Evolutionary conservation across 1,140 invertebrate species (phyloP).

Genomic region (Amyelois transitella): DNA sequence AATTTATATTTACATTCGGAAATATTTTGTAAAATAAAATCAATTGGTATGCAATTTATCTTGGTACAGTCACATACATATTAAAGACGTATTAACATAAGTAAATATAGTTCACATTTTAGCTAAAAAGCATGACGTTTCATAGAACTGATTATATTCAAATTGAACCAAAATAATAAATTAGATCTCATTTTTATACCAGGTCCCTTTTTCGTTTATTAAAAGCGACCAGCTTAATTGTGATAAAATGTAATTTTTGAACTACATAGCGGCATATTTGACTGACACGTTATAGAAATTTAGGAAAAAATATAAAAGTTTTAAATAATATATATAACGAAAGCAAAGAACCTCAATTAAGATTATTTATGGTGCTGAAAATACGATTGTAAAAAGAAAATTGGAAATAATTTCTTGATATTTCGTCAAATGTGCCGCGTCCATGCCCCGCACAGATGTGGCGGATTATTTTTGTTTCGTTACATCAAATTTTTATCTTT

Average conservation of each 20-base stretch:
- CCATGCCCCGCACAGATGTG: background rate
- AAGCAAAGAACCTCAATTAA: no score
- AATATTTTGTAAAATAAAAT: no score
- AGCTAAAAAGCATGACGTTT: background rate
- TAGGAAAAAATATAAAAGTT: no score
- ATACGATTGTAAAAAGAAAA: background rate
- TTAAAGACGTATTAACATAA: background rate
- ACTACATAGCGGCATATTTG: background rate
- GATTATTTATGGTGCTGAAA: conserved; percentile 6
- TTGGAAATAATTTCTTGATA: no score
- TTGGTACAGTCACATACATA: background rate
- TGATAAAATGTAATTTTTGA: background rate
- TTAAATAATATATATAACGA: no score
- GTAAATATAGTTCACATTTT: background rate
- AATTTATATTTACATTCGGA: no score
- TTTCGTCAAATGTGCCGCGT: background rate
- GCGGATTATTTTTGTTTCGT: background rate
- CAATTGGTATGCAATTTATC: background rate
- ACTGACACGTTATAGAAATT: background rate
- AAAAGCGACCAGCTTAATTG: conserved; percentile 10
- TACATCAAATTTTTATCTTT: background rate
- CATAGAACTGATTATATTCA: background rate
- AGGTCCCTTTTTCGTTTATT: conserved; percentile 5
- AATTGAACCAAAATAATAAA: conserved; percentile 2
- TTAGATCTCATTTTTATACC: conserved; percentile 5